Evolutionary conservation across 2,113 vertebrate genomes (phyloP), one percentile per base, ranked within the genome.

Genomic region (Clupea harengus): DNA sequence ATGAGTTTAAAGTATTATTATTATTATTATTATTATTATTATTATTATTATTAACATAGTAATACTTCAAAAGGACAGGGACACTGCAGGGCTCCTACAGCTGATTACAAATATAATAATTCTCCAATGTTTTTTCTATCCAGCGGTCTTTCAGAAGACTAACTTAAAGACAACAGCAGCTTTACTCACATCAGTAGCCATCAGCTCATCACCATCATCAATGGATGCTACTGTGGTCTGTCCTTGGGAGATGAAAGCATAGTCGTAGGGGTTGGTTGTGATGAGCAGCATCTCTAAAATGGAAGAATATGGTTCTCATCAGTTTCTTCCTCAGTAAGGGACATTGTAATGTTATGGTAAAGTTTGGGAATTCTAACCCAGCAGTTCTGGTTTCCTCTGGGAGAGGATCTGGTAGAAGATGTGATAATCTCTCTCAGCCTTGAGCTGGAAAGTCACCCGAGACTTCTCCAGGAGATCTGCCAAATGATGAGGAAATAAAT

Each of bases 351-450:
- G 18, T 6, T 17, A 20, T 18, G 15, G 3, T 54, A 2, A 57
- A 20, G 54, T 57, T 18, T 20, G 17, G 5, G 18, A 4, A 39
- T 10, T 15, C 45, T 83, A 20, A 98, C 97, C 97, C 57, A 97
- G 94, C 57, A 97, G 94, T 86, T 98, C 96, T 0, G 97, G 96
- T 91, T 96, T 98, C 93, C 92, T 95, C 32, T 96, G 97, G 52
- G 97, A 98, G 85, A 97, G 92, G 89, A 98, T 98, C 93, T 98
- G 97, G 90, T 98, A 98, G 94, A 97, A 98, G 91, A 98, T 97
- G 87, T 98, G 97, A 78, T 98, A 98, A 88, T 97, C 97, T 88
- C 97, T 96, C 92, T 98, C 97, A 91, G 96, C 96, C 89, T 95
- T 97, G 45, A 97, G 94, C 93, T 99, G 97, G 89, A 95, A 98